Evolutionary conservation across 1,140 invertebrate species (phyloP).

Genomic region (Polypedilum vanderplanki): DNA sequence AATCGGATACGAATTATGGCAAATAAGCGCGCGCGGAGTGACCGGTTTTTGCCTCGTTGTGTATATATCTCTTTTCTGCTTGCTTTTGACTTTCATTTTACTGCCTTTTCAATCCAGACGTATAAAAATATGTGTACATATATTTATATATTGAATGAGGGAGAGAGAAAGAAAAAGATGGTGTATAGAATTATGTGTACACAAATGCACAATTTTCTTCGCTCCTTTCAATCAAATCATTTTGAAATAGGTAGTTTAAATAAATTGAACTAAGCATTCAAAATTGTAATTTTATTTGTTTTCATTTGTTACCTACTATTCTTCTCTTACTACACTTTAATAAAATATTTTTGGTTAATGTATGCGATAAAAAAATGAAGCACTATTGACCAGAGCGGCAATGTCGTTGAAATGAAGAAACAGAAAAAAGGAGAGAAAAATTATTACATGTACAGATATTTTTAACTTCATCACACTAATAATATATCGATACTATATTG

Average conservation of each 20-base stretch:
- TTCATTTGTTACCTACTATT: neutral
- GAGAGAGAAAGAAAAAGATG: neutral
- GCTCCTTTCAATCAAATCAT: neutral
- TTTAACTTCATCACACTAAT: too few species aligned
- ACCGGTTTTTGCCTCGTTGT: conserved; percentile 25
- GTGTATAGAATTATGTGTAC: neutral
- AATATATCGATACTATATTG: too few species aligned
- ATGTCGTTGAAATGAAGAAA: neutral
- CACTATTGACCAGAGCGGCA: neutral
- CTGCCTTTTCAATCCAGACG: conserved; percentile 16
- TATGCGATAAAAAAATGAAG: conserved; percentile 11
- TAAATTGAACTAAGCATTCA: neutral
- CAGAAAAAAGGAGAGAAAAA: neutral
- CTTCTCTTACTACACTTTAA: neutral
- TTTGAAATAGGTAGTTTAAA: neutral
- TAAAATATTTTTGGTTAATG: neutral
- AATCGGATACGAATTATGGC: conserved; percentile 20
- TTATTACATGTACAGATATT: neutral
- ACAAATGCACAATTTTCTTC: conserved; percentile 5
- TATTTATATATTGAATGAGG: too few species aligned
- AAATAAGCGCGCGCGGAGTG: neutral
- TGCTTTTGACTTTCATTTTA: conserved; percentile 19
- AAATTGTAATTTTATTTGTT: neutral
- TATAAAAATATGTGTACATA: neutral
- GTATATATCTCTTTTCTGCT: neutral